These are phyloP conservation scores for Aldabrachelys gigantea DNA, from an alignment of 2,113 vertebrate genomes.

Conservation along the genomic window DNA sequence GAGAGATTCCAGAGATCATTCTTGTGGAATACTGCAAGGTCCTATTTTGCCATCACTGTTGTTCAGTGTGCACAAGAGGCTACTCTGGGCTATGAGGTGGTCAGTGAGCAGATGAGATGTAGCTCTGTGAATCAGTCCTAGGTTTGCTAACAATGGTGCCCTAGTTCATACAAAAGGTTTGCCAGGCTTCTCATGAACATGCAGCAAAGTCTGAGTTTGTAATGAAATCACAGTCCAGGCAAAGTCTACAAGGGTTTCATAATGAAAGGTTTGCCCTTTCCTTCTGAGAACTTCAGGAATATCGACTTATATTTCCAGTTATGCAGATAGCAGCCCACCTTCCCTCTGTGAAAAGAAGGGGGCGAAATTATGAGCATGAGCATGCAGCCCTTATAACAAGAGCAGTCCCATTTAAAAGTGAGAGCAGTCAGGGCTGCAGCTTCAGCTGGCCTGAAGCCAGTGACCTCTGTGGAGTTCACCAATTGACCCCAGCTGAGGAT, in stretches of 20 bases:
- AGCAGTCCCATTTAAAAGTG: conserved; percentile 50
- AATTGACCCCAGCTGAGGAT: not conserved
- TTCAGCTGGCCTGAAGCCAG: no score
- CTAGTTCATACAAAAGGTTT: not conserved
- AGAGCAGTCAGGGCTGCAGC: conserved; percentile 29
- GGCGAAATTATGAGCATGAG: conserved; percentile 33
- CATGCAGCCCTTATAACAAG: conserved; percentile 23
- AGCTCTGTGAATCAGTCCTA: not conserved
- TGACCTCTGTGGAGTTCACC: not conserved
- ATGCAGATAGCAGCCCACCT: conserved; percentile 32
- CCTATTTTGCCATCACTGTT: fast-evolving
- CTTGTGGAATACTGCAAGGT: fast-evolving
- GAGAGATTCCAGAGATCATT: not conserved
- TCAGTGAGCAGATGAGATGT: fast-evolving
- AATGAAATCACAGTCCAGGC: not conserved
- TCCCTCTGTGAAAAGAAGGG: not conserved
- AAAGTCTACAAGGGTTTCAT: not conserved
- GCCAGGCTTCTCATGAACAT: not conserved
- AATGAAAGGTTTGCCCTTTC: conserved; percentile 9
- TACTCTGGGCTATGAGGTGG: fast-evolving
- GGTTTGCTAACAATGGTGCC: not conserved
- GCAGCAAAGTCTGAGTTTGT: not conserved
- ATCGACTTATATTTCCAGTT: conserved; percentile 25
- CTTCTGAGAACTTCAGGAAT: fast-evolving
- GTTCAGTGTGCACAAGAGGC: not conserved